Evolutionary conservation across 2,113 vertebrate genomes (phyloP).

Genomic region (Telmatochromis sp.): DNA sequence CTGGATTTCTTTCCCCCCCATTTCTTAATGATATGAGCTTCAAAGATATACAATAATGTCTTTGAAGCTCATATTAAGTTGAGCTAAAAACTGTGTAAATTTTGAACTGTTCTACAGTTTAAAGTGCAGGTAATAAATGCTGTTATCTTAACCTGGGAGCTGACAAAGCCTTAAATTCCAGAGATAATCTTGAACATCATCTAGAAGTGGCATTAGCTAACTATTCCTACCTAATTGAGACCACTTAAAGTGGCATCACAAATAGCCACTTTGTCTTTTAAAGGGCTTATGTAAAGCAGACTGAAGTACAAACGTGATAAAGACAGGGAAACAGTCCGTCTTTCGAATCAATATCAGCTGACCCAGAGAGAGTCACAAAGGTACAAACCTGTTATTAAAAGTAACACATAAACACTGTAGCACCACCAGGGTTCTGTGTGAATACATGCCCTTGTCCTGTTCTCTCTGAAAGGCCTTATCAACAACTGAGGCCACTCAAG

Average conservation of each 20-base stretch:
- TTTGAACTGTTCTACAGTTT: neutral
- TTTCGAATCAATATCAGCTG: neutral
- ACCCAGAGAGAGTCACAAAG: neutral
- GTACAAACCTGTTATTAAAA: neutral
- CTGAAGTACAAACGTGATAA: neutral
- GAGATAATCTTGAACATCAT: neutral
- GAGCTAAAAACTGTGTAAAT: neutral
- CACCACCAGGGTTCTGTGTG: neutral
- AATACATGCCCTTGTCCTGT: neutral
- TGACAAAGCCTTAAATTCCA: neutral
- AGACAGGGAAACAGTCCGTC: neutral
- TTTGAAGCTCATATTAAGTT: neutral
- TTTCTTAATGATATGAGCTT: neutral
- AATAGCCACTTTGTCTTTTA: constrained; percentile 4
- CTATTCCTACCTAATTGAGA: neutral
- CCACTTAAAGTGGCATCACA: neutral
- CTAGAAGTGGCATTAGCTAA: neutral
- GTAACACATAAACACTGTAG: neutral
- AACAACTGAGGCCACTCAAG: neutral
- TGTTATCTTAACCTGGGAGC: neutral
- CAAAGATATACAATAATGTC: neutral
- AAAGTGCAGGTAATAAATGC: neutral
- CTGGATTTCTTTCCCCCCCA: neutral
- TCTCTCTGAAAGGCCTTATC: neutral
- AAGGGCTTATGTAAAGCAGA: neutral